Evolutionary conservation across 1,140 invertebrate genomes (phyloP), one percentile per base, ranked within the genome.

Genomic region (Hycleus phaleratus): DNA sequence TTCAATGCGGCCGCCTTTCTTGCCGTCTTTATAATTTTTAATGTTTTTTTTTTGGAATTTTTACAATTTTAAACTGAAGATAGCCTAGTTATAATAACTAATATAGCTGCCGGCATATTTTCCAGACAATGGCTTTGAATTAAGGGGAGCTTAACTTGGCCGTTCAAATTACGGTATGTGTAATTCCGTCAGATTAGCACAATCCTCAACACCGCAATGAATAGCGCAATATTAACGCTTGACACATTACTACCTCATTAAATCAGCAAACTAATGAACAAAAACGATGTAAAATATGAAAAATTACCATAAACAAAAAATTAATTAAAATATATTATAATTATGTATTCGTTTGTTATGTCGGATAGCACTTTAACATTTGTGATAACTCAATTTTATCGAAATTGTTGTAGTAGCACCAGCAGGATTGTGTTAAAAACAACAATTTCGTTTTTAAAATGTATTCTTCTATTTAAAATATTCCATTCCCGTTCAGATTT

Each of bases 241-340:
- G 68, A 70, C 70, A 71, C 70, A 71, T 71, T 70, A 71, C 68
- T 70, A 70, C 68, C 68, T 70, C 70, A 69, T 70, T 71, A 71
- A 62, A 69, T 67, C 65, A 66, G 9, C 5, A 8, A 42, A 32
- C 32, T 32, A 32, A 32, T 32, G 32, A 3, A 32, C 32, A 32
- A 32, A 32, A 32, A 32, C 32, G 12, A 11, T 26, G 45, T 46
- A 24, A 26, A n/a, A 25, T 3, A 24, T 9, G 18, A 46, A 25
- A 26, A 48, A 25, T 48, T 48, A 11, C 18, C 46, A 48, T 48
- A 26, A 32, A 25, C 45, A 6, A 46, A 24, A 45, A 18, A 18
- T 18, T 18, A 18, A 18, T 18, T 18, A 18, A 18, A 18, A 18
- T 18, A 18, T 18, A 18, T 18, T 18, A 18, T 18, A 18, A 18